A percentile compares a stretch with the other conserved stretches of the same genome.
Conservation (phyloP, 2,113 vertebrate genomes). For the Erpornis zantholeuca region DNA sequence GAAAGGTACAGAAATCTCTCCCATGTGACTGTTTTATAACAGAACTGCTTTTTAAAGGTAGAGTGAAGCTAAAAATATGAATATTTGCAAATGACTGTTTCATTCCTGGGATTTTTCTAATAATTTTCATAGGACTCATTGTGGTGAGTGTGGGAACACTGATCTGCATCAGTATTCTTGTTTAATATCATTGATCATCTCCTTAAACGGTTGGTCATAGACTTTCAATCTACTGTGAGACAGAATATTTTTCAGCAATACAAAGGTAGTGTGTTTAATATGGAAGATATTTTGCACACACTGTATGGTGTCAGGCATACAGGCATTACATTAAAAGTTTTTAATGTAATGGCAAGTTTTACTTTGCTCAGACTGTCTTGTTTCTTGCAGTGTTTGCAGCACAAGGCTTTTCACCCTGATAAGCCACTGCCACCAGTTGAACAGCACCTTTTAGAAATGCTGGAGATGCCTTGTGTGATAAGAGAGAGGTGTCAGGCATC, state of each 20-base stretch:
- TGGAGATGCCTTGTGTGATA: constrained; percentile 80
- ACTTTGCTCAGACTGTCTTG: neutral
- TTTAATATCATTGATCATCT: neutral
- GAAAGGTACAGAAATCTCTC: neutral
- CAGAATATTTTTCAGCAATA: neutral
- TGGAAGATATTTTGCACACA: neutral
- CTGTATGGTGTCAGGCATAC: neutral
- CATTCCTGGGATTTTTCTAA: neutral
- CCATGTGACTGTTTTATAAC: neutral
- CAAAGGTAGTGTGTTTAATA: neutral
- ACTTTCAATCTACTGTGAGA: neutral
- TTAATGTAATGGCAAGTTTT: neutral
- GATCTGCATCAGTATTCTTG: neutral
- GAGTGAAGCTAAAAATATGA: neutral
- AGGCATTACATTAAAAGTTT: neutral
- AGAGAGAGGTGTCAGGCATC: constrained; percentile 73
- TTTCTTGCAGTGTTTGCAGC: constrained; percentile 86
- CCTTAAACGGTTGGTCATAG: neutral
- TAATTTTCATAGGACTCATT: neutral
- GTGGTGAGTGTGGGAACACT: neutral
- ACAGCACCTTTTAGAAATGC: constrained; percentile 78
- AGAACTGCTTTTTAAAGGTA: neutral
- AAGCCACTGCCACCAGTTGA: constrained; percentile 84
- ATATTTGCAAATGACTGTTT: neutral
- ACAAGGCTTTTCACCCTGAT: constrained; percentile 82